phyloP scores from a whole-genome alignment of 2,113 vertebrate genomes.

The Tragelaphus scriptus region DNA sequence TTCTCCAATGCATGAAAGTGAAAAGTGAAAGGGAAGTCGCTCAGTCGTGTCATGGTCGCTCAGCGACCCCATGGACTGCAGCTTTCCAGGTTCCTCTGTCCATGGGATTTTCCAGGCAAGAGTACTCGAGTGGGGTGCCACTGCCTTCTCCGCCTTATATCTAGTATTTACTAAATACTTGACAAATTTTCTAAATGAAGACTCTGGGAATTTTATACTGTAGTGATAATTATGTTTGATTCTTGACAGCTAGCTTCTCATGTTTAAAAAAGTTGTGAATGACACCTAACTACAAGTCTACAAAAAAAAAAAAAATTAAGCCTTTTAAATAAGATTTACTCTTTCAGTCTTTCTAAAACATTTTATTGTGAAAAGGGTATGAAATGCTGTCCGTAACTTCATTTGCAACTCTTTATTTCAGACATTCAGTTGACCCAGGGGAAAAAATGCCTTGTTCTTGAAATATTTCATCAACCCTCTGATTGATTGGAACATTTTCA shows the following conservation, averaged over 20 bases:
- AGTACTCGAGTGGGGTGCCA: too few relatives aligned
- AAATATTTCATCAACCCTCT: background rate
- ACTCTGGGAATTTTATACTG: background rate
- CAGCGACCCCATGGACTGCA: too few relatives aligned
- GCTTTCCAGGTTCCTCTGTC: too few relatives aligned
- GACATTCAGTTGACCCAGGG: background rate
- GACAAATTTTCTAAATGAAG: background rate
- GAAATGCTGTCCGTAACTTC: background rate
- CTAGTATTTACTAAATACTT: background rate
- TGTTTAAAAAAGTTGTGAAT: background rate
- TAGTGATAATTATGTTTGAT: background rate
- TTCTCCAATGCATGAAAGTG: too few relatives aligned
- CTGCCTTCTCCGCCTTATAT: background rate
- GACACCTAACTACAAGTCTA: background rate
- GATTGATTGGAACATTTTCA: background rate
- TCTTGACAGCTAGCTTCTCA: background rate
- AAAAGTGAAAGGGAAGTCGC: too few relatives aligned
- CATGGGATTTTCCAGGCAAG: too few relatives aligned
- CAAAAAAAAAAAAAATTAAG: background rate
- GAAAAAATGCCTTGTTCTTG: background rate
- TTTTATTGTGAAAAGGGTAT: slow-evolving; percentile 6
- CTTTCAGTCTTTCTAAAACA: background rate
- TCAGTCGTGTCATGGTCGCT: too few relatives aligned
- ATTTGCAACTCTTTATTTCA: background rate
- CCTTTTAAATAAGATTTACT: background rate